A percentile compares a stretch with the other conserved stretches of the same genome.
Conservation (phyloP, 1,140 invertebrate species). For the Drosophila carrolli region DNA sequence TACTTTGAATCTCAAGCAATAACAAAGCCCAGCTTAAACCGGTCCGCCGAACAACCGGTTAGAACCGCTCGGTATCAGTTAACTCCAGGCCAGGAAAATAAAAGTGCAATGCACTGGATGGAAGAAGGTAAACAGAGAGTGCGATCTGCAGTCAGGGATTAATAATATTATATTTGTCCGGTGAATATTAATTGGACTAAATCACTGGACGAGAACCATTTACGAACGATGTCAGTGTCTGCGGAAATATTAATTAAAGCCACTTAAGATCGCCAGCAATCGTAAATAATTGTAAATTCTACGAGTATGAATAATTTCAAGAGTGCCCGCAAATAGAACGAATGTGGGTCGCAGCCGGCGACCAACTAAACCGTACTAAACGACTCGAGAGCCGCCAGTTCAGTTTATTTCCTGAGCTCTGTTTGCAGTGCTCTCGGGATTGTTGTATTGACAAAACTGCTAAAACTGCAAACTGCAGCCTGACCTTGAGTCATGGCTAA, state of each 20-base stretch:
- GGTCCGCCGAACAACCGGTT: conserved; percentile 54
- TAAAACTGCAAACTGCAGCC: conserved; percentile 34
- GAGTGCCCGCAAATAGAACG: conserved; percentile 51
- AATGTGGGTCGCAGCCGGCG: conserved; percentile 66
- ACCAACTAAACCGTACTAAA: conserved; percentile 56
- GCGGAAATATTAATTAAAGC: conserved; percentile 77
- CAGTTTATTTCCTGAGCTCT: conserved; percentile 38
- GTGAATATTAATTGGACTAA: conserved; percentile 60
- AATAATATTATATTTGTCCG: conserved; percentile 1
- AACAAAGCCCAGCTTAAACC: conserved; percentile 41
- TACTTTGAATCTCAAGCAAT: conserved; percentile 9
- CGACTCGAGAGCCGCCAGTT: conserved; percentile 15
- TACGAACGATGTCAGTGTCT: conserved; percentile 33
- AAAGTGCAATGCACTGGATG: conserved; percentile 65
- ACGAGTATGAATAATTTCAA: conserved; percentile 30
- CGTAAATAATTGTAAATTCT: conserved; percentile 22
- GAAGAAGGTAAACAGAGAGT: conserved; percentile 22
- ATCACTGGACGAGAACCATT: conserved; percentile 35
- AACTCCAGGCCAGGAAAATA: conserved; percentile 22
- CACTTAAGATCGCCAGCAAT: conserved; percentile 45
- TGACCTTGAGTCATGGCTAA: conserved; percentile 68
- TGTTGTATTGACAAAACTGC: conserved; percentile 79
- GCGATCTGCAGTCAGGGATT: conserved; percentile 32
- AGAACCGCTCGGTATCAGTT: conserved; percentile 47
- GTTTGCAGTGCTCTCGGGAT: conserved; percentile 40